phyloP scores from a whole-genome alignment of 2,113 vertebrate species.

The Dicrurus megarhynchus region DNA sequence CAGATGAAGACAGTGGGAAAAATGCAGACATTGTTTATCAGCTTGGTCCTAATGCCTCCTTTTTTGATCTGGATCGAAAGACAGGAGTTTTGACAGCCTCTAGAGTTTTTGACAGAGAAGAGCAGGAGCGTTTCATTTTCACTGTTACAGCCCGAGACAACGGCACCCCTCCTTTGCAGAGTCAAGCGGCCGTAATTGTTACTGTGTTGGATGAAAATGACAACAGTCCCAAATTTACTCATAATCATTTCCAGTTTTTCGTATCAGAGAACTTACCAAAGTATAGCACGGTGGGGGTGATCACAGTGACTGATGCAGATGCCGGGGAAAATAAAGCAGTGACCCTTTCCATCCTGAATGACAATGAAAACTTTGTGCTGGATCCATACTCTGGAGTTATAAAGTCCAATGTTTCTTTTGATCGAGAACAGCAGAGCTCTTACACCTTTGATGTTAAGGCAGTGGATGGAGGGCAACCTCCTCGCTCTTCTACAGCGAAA shows the following conservation, averaged over 20 bases:
- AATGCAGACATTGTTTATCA: conserved; percentile 99
- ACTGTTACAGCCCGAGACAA: conserved; percentile 97
- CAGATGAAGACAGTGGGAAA: conserved; percentile 97
- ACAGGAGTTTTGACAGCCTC: conserved; percentile 96
- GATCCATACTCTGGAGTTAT: conserved; percentile 96
- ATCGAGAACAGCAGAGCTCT: conserved; percentile 95
- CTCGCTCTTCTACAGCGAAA: conserved; percentile 94
- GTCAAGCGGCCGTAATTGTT: conserved; percentile 95
- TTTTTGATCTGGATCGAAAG: conserved; percentile 97
- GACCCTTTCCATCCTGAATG: conserved; percentile 92
- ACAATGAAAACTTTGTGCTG: conserved; percentile 96
- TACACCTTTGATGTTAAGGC: conserved; percentile 97
- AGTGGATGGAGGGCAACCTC: conserved; percentile 90
- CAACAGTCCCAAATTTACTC: conserved; percentile 98
- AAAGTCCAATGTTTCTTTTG: conserved; percentile 97
- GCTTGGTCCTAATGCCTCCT: conserved; percentile 96
- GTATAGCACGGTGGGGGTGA: conserved; percentile 96
- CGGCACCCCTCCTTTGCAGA: conserved; percentile 94
- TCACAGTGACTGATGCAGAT: conserved; percentile 96
- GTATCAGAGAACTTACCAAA: conserved; percentile 98
- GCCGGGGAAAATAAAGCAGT: conserved; percentile 95
- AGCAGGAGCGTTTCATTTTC: conserved; percentile 96
- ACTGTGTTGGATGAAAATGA: conserved; percentile 97
- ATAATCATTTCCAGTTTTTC: conserved; percentile 99
- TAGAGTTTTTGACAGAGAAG: conserved; percentile 95